Conservation (phyloP, 1,140 invertebrate species). For the Propsilocerus akamusi region DNA sequence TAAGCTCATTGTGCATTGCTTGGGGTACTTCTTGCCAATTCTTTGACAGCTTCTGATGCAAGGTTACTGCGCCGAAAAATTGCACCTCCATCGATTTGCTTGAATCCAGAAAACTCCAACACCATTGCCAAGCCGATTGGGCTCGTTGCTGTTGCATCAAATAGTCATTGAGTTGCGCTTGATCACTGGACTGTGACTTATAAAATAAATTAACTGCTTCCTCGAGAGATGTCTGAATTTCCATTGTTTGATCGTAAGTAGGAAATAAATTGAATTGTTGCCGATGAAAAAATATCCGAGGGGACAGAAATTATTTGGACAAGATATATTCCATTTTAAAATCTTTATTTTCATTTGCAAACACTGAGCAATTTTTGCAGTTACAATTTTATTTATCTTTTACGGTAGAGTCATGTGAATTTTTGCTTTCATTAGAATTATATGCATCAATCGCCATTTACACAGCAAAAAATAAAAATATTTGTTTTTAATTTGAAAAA, state of each 20-base stretch:
- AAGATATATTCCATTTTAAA: too few species aligned
- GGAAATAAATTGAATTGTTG: too few species aligned
- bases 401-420: too few species aligned
- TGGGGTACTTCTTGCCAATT: conserved; percentile 68
- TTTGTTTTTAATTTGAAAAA: too few species aligned
- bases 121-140: not conserved
- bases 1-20: conserved; percentile 52
- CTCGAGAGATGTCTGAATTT: not conserved
- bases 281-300: too few species aligned
- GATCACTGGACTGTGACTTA: not conserved
- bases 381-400: too few species aligned
- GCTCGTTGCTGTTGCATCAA: not conserved
- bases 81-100: conserved; percentile 63
- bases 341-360: too few species aligned
- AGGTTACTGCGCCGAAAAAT: conserved; percentile 78
- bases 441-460: too few species aligned
- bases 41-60: conserved; percentile 72
- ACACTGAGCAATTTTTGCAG: not conserved
- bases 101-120: not conserved
- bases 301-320: too few species aligned
- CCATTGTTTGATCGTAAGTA: not conserved
- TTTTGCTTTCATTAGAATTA: too few species aligned
- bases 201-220: not conserved
- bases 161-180: not conserved
- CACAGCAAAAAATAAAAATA: too few species aligned